Percentiles rank a stretch among this genome's conserved stretches.
phyloP scores from a whole-genome alignment of 2,797 vertebrate species.

The Malacoctenus gilli region DNA sequence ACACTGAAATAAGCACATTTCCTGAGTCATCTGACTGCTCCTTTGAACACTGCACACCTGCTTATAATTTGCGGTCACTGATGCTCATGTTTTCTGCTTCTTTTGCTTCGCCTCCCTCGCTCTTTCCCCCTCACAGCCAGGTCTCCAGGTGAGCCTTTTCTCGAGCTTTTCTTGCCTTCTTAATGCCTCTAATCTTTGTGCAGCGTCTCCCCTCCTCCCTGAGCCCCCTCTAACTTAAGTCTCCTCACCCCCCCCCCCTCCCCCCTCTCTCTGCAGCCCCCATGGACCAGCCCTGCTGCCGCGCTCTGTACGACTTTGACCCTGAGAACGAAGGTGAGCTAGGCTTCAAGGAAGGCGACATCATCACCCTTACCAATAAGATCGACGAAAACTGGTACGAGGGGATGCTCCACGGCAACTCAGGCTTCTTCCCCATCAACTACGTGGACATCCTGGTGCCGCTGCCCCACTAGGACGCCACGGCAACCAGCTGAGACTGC shows the following conservation, averaged over 20 bases:
- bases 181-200: slow-evolving; percentile 23
- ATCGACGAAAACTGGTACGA: slow-evolving; percentile 99
- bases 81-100: slow-evolving; percentile 36
- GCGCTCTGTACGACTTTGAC: slow-evolving; percentile 96
- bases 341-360: slow-evolving; percentile 97
- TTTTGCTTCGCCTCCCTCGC: slow-evolving; percentile 37
- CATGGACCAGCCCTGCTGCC: slow-evolving; percentile 96
- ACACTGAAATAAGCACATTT: neutral
- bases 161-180: slow-evolving; percentile 32
- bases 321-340: slow-evolving; percentile 98
- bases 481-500: slow-evolving; percentile 29
- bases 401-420: slow-evolving; percentile 95
- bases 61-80: slow-evolving; percentile 8
- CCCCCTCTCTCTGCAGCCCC: slow-evolving; percentile 72
- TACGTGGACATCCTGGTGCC: slow-evolving; percentile 97
- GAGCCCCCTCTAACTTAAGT: slow-evolving; percentile 10
- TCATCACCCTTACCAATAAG: slow-evolving; percentile 97
- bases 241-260: no score
- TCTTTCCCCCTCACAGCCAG: slow-evolving; percentile 64
- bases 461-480: slow-evolving; percentile 88
- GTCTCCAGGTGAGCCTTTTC: slow-evolving; percentile 77
- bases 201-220: slow-evolving; percentile 9
- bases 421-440: slow-evolving; percentile 98
- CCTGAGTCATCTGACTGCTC: slow-evolving; percentile 31
- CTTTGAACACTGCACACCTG: slow-evolving; percentile 1